Evolutionary conservation across 2,113 vertebrate genomes (phyloP), one percentile per base, ranked within the genome.

Genomic region (Ellobius talpinus): DNA sequence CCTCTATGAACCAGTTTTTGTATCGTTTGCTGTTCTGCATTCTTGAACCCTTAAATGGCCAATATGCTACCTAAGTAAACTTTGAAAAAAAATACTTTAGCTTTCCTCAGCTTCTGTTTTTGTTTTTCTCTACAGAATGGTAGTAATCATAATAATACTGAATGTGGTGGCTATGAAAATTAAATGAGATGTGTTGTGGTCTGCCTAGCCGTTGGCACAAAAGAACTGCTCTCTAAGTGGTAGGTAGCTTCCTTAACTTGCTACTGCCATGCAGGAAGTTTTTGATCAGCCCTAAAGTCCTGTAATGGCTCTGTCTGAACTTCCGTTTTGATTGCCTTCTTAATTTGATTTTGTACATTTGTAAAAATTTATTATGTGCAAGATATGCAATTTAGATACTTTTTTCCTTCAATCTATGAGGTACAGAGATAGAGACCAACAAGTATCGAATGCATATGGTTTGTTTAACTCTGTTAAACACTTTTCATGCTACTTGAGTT

Each of bases 401-500:
- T n/a, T 79, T 72, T 65, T 58, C 21, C 74, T 94, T 90, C 36
- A 10, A 47, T 42, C 26, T 47, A 11, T 79, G 79, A 90, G 42
- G 3, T 5, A 45, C 21, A 16, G 29, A 58, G 33, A 70, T 16
- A 39, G 50, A 93, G n/a, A 87, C 52, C 70, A 78, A 58, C 17
- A 89, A 47, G n/a, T 81, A 90, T 76, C 65, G 19, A 95, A 61
- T 70, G 88, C 33, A 65, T 9, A 70, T 42, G 61, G 13, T 24
- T 50, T 90, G 13, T 81, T 78, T 73, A 93, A 84, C 17, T 58
- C 70, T 63, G 26, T 76, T 45, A 95, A n/a, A 21, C 21, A 74
- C 55, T 90, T 90, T 84, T 29, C 21, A 39, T 85, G 58, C 84
- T 76, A 74, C 55, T 85, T 95, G 68, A 68, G 68, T 70, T 90